Evolutionary conservation across 2,113 vertebrate genomes (phyloP).

Genomic region (Lanius collurio): DNA sequence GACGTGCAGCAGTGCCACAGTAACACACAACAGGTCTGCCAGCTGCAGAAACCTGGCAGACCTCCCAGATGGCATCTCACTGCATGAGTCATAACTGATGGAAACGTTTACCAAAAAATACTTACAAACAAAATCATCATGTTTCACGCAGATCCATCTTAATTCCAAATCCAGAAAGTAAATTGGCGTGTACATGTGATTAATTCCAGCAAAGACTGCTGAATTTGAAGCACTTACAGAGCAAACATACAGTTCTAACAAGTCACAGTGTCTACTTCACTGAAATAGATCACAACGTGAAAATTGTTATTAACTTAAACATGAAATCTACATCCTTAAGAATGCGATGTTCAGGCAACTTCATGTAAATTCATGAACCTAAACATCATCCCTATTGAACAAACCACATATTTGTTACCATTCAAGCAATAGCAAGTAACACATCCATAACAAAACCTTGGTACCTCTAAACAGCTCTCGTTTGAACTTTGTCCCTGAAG

Average conservation of each 20-base stretch:
- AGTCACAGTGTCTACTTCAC: neutral
- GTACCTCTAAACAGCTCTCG: neutral
- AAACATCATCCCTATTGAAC: neutral
- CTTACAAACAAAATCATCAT: neutral
- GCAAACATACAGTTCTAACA: neutral
- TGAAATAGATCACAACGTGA: neutral
- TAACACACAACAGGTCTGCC: neutral
- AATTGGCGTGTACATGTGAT: neutral
- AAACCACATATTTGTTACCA: neutral
- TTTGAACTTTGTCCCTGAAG: neutral
- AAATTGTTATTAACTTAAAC: neutral
- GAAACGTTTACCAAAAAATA: neutral
- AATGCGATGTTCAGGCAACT: rapidly evolving
- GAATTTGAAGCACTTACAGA: neutral
- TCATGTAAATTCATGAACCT: neutral
- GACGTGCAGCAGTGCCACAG: neutral
- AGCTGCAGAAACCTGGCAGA: neutral
- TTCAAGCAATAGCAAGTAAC: neutral
- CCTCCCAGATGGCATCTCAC: neutral
- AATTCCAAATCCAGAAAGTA: neutral
- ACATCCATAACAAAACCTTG: neutral
- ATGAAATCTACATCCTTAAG: neutral
- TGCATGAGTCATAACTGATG: neutral
- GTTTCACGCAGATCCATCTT: neutral
- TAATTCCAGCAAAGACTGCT: neutral